A percentile compares a stretch with the other conserved stretches of the same genome.
Evolutionary conservation across 2,888 invertebrate species (phyloP).

Genomic region (Clepsis dumicolana): DNA sequence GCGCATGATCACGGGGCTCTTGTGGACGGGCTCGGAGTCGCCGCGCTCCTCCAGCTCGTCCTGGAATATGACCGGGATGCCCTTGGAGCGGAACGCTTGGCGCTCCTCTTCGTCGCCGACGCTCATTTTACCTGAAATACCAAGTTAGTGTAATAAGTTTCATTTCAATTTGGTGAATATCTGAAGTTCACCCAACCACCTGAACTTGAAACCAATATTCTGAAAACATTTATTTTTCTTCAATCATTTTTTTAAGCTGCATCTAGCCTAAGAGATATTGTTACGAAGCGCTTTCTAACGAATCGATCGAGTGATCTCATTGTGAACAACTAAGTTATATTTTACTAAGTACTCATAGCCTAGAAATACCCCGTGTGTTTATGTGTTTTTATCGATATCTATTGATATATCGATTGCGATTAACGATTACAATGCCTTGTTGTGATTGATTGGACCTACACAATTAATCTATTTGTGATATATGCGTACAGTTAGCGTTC

Average conservation of each 20-base stretch:
- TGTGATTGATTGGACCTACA: not conserved
- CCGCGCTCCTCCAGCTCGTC: constrained; percentile 98
- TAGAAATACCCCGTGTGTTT: not conserved
- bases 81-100: constrained; percentile 93
- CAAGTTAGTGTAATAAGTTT: not conserved
- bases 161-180: no score
- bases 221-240: no score
- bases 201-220: no score
- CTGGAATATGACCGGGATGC: constrained; percentile 98
- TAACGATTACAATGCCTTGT: not conserved
- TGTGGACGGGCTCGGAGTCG: constrained; percentile 94
- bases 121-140: constrained; percentile 88
- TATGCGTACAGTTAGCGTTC: not conserved
- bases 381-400: not conserved
- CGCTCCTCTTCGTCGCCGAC: constrained; percentile 92
- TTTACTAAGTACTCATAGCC: not conserved
- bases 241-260: no score
- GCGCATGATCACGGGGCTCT: constrained; percentile 96
- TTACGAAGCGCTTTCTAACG: no score
- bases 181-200: no score
- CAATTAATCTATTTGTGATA: not conserved
- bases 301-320: no score
- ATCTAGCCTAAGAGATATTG: no score
- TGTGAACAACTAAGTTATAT: not conserved
- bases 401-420: not conserved